Base-by-base conservation (phyloP, 2,888 invertebrate genomes). In the Ormyrus rosae region DNA sequence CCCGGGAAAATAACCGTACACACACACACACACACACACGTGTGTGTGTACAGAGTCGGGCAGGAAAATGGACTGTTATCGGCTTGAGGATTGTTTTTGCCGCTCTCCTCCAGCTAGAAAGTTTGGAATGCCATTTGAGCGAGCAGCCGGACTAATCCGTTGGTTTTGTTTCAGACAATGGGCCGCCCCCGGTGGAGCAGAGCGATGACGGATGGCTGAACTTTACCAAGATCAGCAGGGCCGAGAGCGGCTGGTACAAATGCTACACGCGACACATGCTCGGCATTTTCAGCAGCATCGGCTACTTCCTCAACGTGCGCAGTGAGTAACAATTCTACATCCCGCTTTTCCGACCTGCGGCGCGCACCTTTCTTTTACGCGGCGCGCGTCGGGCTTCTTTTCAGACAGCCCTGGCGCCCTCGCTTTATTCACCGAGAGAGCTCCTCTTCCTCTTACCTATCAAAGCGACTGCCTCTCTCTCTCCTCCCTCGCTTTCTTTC, bases 221-320 rank as follows among this genome's bases (percentile, higher is more conserved):
- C 91, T 97, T 97, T 92, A 94, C 95, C 71, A 93, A 95, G 85
- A 95, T 97, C 88, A 92, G 93, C 73, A 92, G 95, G 70, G 94
- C 95, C 84, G 96, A 97, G 92, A 96, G 96, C 78, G 97, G 97
- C 88, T 97, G 97, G 97, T 97, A 97, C 92, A 96, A 97, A 90
- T 97, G 97, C 92, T 95, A 96, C 73, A 96, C 97, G 78, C 93
- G 94, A 69, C 97, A 97, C 93, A 93, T 95, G 83, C 93, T 96
- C 87, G 95, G 96, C 53, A 95, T 96, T 90, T 97, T 96, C 92
- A 96, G 96, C 83, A 96, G 96, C 87, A 97, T 97, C 87, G 97
- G 97, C 82, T 97, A 97, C 92, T 97, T 96, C 91, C 94, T 97
- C 85, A 96, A 96, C 89, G 96, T 97, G 83, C 92, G 96, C 91